Base-by-base conservation (phyloP, 2,888 invertebrate genomes). In the Lepidocyrtinus sp. region DNA sequence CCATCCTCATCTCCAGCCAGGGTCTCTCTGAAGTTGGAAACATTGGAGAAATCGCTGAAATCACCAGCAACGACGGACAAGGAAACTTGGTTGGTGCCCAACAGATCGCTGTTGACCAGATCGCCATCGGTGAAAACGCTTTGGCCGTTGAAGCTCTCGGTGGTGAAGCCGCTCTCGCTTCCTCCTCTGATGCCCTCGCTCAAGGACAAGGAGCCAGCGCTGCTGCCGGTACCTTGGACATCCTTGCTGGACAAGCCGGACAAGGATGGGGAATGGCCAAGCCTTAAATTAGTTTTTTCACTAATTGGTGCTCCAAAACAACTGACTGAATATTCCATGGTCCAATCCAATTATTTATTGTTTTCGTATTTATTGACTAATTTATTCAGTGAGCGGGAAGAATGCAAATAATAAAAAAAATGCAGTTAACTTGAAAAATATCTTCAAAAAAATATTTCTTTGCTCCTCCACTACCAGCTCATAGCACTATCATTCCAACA, bases 11-110 rank as follows among this genome's bases (percentile, higher is more conserved):
- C 25, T 27, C 45, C 46, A 72, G 26, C 62, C 21, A 12, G 1
- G 77, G 77, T 24, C 9, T 26, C 15, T 67, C 72, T 50, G 68
- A 59, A 22, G 72, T 78, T 26, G 45, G 25, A 45, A 59, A 73
- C 12, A 25, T 50, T 15, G 68, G 25, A 19, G 24, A 24, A 19
- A 72, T 78, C 25, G 17, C 36, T 19, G 67, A 78, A 68, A 55
- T 73, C 27, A 78, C 72, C 62, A 59, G 24, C 61, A 78, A 78
- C 46, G 62, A 67, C 17, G 72, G 72, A 17, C n/a, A 7, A 7
- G 68, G 71, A 15, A 59, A 62, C 45, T 46, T 68, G 22, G 17
- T 61, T 24, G 73, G 45, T 50, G 63, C 65, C 21, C 71, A 77
- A 61, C 24, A n/a, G 19, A 25, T 72, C 21, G 19, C 15, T 2